Base-by-base conservation (phyloP, 2,888 invertebrate genomes). In the Epsilonema sp. region DNA sequence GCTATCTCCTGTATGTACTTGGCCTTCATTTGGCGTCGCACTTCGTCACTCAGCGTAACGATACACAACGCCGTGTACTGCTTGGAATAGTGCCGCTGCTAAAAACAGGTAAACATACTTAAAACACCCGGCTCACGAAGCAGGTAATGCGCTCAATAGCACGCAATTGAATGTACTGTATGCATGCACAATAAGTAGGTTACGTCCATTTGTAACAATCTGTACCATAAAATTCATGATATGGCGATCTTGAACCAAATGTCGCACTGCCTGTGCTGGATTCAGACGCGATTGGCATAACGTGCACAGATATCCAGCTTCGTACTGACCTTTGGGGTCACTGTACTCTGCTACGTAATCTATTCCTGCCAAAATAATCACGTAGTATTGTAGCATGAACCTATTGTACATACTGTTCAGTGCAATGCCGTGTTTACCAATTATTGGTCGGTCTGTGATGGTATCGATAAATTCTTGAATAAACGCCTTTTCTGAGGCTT, bases 271-370 rank as follows among this genome's bases (percentile, higher is more conserved):
- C 26, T 51, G 51, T 11, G 26, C n/a, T 19, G 51, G 43, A 20
- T 45, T 49, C 37, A 51, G n/a, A 8, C 47, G 42, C 1, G 31
- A 19, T 41, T 46, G 46, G 44, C 51, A 51, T 1, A 51, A 13
- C n/a, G 41, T 42, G 26, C 51, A 51, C 20, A 51, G 38, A 40
- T 51, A 51, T 24, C 51, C 51, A n/a, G 51, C 48, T 42, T 51
- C 46, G 39, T 48, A 51, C 26, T 36, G 37, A 4, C 38, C 43
- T 20, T 26, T 22, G 2, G 45, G 43, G 41, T 51, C 51, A 1
- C 31, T 20, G 37, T 51, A 51, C 40, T 51, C 51, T 19, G 49
- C 46, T 26, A 51, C 41, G 26, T 40, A 49, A 13, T 47, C 38
- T 22, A 48, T 2, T 13, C 47, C 49, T 49, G 23, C 44, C 26